Evolutionary conservation across 2,113 vertebrate genomes (phyloP).

Genomic region (Motacilla alba): DNA sequence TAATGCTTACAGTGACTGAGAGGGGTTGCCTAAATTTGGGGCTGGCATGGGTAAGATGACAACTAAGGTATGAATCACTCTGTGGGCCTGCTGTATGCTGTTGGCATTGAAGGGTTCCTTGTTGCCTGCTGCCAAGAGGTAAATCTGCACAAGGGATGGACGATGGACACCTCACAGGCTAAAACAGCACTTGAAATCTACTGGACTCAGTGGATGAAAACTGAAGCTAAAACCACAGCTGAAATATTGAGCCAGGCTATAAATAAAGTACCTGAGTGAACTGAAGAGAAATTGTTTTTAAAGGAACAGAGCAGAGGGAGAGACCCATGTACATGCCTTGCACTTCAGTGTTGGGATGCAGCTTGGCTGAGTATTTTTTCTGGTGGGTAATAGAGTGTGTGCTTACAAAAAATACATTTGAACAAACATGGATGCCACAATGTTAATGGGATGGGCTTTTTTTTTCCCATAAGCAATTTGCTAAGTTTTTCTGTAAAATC

Average conservation of each 20-base stretch:
- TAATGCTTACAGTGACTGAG: not conserved
- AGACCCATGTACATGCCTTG: not conserved
- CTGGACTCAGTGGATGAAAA: not conserved
- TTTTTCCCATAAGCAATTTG: not conserved
- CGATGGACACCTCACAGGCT: not conserved
- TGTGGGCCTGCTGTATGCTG: not conserved
- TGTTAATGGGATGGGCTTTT: fast-evolving
- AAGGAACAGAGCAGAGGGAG: not conserved
- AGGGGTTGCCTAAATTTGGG: not conserved
- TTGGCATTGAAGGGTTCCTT: not conserved
- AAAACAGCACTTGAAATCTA: not conserved
- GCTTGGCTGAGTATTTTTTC: not conserved
- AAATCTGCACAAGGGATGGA: not conserved
- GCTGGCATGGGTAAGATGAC: not conserved
- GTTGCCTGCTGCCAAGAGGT: not conserved
- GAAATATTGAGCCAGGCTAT: not conserved
- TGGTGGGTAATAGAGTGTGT: not conserved
- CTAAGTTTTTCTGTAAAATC: not conserved
- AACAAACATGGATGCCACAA: not conserved
- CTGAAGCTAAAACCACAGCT: not conserved
- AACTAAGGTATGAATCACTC: not conserved
- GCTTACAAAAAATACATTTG: not conserved
- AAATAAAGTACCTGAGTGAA: not conserved
- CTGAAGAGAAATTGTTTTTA: not conserved
- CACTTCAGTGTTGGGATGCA: not conserved